Conservation (phyloP, 64 coral and sea anemone species). For the Actinia equina region DNA sequence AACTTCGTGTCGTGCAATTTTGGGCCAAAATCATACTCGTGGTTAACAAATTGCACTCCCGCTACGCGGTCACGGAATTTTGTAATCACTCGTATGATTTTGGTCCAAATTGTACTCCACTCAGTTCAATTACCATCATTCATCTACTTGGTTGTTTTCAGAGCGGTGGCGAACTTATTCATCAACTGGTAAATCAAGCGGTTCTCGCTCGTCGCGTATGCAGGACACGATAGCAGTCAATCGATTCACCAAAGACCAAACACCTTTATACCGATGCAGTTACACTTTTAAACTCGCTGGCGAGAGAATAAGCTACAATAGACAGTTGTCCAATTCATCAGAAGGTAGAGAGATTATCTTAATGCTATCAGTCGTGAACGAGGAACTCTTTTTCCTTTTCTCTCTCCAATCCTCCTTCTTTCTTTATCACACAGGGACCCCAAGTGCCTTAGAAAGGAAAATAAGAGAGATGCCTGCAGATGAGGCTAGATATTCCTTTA, state of each 20-base stretch:
- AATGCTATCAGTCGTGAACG: background rate
- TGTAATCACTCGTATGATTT: too few species aligned
- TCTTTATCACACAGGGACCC: too few species aligned
- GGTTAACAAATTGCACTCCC: too few species aligned
- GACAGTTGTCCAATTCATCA: conserved; percentile 28
- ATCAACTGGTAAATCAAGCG: background rate
- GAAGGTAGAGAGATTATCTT: background rate
- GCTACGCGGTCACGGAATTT: too few species aligned
- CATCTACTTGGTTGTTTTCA: background rate
- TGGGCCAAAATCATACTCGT: too few species aligned
- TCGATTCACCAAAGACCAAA: background rate
- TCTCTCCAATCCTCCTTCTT: too few species aligned
- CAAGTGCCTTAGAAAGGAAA: too few species aligned
- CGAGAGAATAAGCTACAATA: conserved; percentile 79
- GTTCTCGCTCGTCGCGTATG: background rate
- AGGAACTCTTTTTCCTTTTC: too few species aligned
- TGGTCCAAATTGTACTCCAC: too few species aligned
- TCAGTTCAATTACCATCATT: too few species aligned
- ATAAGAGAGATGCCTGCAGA: background rate
- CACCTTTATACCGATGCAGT: conserved; percentile 63
- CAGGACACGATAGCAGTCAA: background rate
- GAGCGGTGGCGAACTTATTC: conserved; percentile 1
- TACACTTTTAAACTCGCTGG: conserved; percentile 66
- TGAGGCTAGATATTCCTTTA: background rate
- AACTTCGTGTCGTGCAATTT: too few species aligned